Base-by-base conservation (phyloP, 35 echinoderm and acorn worm species). In the Stichopus chloronotus region DNA sequence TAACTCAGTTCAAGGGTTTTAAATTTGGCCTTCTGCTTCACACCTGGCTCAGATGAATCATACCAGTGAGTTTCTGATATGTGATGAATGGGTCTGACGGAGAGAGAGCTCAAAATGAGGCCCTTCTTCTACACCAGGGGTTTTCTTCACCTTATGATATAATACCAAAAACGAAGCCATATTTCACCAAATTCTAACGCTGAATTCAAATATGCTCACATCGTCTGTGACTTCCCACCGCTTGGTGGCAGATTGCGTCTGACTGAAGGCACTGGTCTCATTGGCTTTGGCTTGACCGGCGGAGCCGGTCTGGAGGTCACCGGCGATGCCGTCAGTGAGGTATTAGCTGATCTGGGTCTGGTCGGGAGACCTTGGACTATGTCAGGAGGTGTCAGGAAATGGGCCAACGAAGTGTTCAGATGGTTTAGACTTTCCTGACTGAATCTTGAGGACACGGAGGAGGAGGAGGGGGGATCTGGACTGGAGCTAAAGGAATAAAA, bases 211-310 rank as follows among this genome's bases (percentile, higher is more conserved):
- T 74, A 74, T 74, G 69, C 69, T 91, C 90, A 91, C 13, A 91
- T 54, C 6, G 90, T 91, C 52, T 91, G 90, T 5, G 90, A 78
- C 53, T 77, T 91, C 68, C 53, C 76, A 20, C 59, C 65, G 71
- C 65, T 22, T 3, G 60, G 57, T 25, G 90, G 55, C n/a, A 65
- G 12, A 72, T 91, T 24, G 11, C 90, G 90, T 59, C 90, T 91
- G 5, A 91, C 90, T 56, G 90, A 78, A 9, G 90, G 90, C 90
- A 91, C 53, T 52, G 90, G 90, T 57, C 90, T 78, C 71, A 91
- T 91, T 12, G 90, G 90, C 25, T 91, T 91, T 7, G 90, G 90
- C 25, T 79, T 91, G 76, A 91, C 55, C n/a, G 55, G 69, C 54
- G 90, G 90, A 7, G 90, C 90, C 19, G 56, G 20, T 23, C 65